Base-by-base conservation (phyloP, 2,888 invertebrate genomes). In the Branchellion lobata region DNA sequence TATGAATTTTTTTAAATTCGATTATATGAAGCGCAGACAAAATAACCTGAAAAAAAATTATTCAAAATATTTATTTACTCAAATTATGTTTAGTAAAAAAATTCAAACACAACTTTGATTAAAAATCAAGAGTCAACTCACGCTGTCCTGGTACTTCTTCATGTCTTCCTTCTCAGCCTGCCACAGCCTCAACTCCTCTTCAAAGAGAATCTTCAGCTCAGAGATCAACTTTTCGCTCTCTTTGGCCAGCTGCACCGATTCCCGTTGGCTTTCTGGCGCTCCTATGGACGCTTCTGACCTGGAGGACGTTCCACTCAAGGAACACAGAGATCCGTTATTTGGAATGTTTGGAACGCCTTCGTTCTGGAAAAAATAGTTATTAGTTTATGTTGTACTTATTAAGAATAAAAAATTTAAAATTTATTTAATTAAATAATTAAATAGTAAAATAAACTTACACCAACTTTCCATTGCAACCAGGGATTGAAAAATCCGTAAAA, bases 81-180 rank as follows among this genome's bases (percentile, higher is more conserved):
- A 65, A 65, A n/a, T 14, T 14, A 65, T 27, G n/a, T 65, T 27
- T 27, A n/a, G 8, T 8, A 65, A 27, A 65, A 27, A 8, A 14
- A 8, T 27, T 65, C n/a, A n/a, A 65, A 65, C 5, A 65, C n/a
- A n/a, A 65, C 8, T 14, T 65, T 14, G 8, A 65, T 14, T 14
- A 24, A 24, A 65, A 65, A 14, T 27, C 11, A 65, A 24, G 65
- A 5, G 8, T 24, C 34, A 40, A 29, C 33, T 24, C n/a, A 77
- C 77, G 14, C 24, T 77, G 3, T 77, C 53, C 27, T 77, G 57
- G 34, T 51, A 36, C n/a, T 77, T 77, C 24, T 1, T 14, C 53
- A 65, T 1, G 8, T 57, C 65, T 77, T 77, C 77, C 1, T 33
- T 47, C 11, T 77, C 75, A 3, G 11, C 51, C 27, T 53, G 3